Conservation (phyloP, 2,113 vertebrate species). For the Motacilla tschutschensis region DNA sequence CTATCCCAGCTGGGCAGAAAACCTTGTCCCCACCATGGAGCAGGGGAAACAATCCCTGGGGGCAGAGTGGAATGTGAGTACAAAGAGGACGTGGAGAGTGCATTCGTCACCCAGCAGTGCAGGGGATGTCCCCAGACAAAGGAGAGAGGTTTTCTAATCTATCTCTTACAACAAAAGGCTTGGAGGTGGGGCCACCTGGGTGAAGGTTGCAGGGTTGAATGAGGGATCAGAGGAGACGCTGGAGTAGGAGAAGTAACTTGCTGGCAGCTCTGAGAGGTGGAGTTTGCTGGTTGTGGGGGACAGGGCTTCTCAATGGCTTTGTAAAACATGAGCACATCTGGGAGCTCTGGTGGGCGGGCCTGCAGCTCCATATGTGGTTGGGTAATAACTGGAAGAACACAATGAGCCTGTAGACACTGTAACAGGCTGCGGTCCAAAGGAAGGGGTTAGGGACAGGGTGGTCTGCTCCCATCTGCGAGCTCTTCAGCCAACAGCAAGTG, state of each 20-base stretch:
- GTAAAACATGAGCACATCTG: not conserved
- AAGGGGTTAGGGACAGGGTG: not conserved
- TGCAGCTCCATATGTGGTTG: not conserved
- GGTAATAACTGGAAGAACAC: conserved; percentile 29
- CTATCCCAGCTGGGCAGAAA: not conserved
- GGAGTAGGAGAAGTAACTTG: not conserved
- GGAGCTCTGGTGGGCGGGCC: not conserved
- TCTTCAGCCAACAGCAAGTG: not conserved
- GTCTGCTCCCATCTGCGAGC: not conserved
- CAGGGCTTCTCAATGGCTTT: not conserved
- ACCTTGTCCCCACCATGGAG: not conserved
- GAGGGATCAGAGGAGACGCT: not conserved
- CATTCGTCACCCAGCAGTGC: not conserved
- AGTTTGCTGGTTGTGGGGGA: not conserved
- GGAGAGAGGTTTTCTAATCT: not conserved
- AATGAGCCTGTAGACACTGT: not conserved
- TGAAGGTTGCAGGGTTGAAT: rapidly evolving
- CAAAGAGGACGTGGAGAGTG: not conserved
- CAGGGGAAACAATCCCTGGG: not conserved
- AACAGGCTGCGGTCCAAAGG: not conserved
- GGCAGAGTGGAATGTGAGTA: not conserved
- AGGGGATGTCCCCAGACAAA: not conserved
- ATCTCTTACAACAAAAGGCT: not conserved
- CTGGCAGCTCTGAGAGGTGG: not conserved
- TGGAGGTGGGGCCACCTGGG: not conserved